Evolutionary conservation across 2,888 invertebrate species (phyloP), one percentile per base, ranked within the genome.

Genomic region (Mayetiola destructor): DNA sequence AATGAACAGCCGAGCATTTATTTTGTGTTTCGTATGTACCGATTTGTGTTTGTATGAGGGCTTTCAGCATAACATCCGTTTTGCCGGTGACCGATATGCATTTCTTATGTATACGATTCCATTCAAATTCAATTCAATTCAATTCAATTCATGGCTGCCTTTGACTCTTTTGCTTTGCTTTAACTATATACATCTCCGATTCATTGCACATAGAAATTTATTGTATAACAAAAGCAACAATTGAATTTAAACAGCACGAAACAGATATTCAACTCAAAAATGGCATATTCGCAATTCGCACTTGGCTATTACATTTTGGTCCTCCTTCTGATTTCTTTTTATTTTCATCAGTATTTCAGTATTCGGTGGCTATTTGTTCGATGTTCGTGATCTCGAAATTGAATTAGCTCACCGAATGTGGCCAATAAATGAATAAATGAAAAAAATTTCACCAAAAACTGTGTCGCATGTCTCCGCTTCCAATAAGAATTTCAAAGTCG

Each of bases 181-280:
- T 6, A 23, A 42, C 14, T 48, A 27, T 27, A 27, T 27, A 42
- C 48, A 48, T n/a, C n/a, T n/a, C n/a, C n/a, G n/a, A n/a, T n/a
- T n/a, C n/a, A n/a, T n/a, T n/a, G n/a, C n/a, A n/a, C n/a, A n/a
- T n/a, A n/a, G n/a, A n/a, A n/a, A n/a, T n/a, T n/a, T n/a, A n/a
- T n/a, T n/a, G n/a, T n/a, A n/a, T n/a, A 36, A 48, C 48, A 48
- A 48, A 48, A 48, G 48, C 48, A 48, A 48, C 48, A 48, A 48
- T 48, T 48, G 48, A 48, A 48, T 48, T 48, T 27, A 48, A 48
- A 48, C 48, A 48, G 48, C 48, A 48, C 27, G 48, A 8, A 48
- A 27, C 27, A 48, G 27, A 48, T n/a, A n/a, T n/a, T 32, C 23
- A 39, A 48, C 23, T 48, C n/a, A n/a, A n/a, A n/a, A n/a, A n/a